These are phyloP conservation scores for Dexiosoma caninum DNA, from an alignment of 2,888 invertebrate species.

Conservation along the genomic window DNA sequence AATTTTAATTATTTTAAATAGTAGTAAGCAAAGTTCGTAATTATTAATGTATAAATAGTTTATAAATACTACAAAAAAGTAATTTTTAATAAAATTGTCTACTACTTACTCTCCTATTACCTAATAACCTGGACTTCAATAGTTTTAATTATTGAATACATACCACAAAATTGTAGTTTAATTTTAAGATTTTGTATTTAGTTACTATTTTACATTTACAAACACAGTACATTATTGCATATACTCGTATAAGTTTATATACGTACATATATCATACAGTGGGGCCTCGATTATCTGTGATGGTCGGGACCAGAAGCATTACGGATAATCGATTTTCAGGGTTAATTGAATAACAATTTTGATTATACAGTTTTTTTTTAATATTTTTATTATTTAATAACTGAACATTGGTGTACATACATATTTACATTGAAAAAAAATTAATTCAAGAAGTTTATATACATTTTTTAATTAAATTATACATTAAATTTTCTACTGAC, in stretches of 20 bases:
- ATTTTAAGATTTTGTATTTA: slow-evolving; percentile 28
- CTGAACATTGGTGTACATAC: too few species aligned
- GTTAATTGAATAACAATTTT: too few species aligned
- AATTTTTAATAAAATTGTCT: background rate
- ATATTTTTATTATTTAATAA: too few species aligned
- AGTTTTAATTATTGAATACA: slow-evolving; percentile 34
- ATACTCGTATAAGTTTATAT: slow-evolving; percentile 28
- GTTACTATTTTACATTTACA: slow-evolving; percentile 18
- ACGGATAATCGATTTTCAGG: too few species aligned
- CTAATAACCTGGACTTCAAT: slow-evolving; percentile 4
- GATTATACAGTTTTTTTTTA: too few species aligned
- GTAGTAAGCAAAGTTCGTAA: background rate
- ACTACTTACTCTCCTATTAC: slow-evolving; percentile 26
- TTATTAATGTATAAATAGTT: slow-evolving; percentile 3
- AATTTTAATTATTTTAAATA: background rate
- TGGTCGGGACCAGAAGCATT: too few species aligned
- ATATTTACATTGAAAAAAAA: too few species aligned
- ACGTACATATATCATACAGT: too few species aligned
- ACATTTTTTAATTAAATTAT: too few species aligned
- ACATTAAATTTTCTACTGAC: too few species aligned
- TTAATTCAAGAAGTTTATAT: too few species aligned
- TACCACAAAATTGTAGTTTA: slow-evolving; percentile 38
- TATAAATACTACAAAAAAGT: background rate
- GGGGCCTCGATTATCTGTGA: too few species aligned
- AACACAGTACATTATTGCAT: slow-evolving; percentile 4